Base-by-base conservation (phyloP, 2,888 invertebrate genomes). In the Epinotia brunnichana region DNA sequence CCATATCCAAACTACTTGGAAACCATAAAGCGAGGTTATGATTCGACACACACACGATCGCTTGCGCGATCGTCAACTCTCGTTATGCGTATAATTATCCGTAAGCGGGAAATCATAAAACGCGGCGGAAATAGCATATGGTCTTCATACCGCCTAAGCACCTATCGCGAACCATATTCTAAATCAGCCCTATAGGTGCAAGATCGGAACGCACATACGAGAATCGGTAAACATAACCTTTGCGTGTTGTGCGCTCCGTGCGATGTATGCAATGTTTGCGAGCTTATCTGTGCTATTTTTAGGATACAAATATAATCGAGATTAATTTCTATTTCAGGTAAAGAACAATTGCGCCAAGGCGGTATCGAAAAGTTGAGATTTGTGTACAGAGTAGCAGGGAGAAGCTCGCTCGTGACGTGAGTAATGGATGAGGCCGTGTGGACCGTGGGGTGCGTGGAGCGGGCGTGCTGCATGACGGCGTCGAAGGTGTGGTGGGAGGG, bases 381-480 rank as follows among this genome's bases (percentile, higher is more conserved):
- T 35, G 19, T 17, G n/a, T 17, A 44, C 5, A 11, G 2, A 15
- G 41, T 62, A 62, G 72, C 82, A 78, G 80, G 80, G 81, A 79
- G 74, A 77, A 74, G 68, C 57, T 53, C 74, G 63, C 69, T 48
- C 75, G 62, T 69, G 67, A 80, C 75, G 62, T 69, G 67, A 80
- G 81, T 83, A 67, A 83, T 80, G 82, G 79, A 81, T 35, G 60
- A 79, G 80, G 83, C 80, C 80, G 83, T 82, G 83, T 81, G 83
- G 90, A 89, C 90, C 89, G 91, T 88, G 85, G 87, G 83, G 84
- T 90, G 91, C 83, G 91, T 89, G 91, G 91, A 92, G 81, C 91
- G 91, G 87, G 90, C 92, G 86, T 90, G 91, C 87, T 91, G 92
- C 93, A 93, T 93, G 90, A 93, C 92, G 78, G 93, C 93, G 89